phyloP scores from a whole-genome alignment of 2,888 invertebrate species.

The Pardosa pseudoannulata region DNA sequence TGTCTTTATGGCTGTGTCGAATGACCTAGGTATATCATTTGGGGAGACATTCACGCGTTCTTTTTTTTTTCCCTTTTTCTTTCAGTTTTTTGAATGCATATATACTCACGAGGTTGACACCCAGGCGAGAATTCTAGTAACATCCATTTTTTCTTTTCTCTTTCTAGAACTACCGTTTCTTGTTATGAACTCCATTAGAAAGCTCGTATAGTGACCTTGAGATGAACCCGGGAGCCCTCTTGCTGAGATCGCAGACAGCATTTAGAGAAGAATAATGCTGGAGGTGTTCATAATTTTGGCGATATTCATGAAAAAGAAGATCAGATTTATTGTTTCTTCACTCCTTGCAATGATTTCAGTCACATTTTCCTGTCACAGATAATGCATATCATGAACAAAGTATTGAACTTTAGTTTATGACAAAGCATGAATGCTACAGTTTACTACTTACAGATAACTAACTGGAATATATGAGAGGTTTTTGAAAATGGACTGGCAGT shows the following conservation, averaged over 20 bases:
- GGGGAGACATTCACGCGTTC: constrained; percentile 11
- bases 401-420: too few relatives aligned
- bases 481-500: too few relatives aligned
- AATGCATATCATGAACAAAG: too few relatives aligned
- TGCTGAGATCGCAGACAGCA: constrained; percentile 2
- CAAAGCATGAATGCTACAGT: too few relatives aligned
- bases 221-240: not conserved
- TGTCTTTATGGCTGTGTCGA: constrained; percentile 65
- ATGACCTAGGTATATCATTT: constrained; percentile 67
- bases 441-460: too few relatives aligned
- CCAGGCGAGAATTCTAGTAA: constrained; percentile 9
- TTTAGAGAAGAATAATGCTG: not conserved
- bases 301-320: too few relatives aligned
- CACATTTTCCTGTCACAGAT: too few relatives aligned
- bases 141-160: not conserved
- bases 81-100: constrained; percentile 5
- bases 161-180: constrained; percentile 22
- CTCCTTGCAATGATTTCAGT: too few relatives aligned
- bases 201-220: not conserved
- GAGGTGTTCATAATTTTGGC: too few relatives aligned
- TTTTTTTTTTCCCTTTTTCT: not conserved
- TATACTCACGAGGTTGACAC: constrained; percentile 19
- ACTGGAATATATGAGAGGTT: too few relatives aligned
- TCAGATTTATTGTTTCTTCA: too few relatives aligned
- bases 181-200: not conserved